Percentiles rank a stretch among this genome's conserved stretches.
Conservation (phyloP, 2,113 vertebrate genomes). For the Grammomys surdaster region DNA sequence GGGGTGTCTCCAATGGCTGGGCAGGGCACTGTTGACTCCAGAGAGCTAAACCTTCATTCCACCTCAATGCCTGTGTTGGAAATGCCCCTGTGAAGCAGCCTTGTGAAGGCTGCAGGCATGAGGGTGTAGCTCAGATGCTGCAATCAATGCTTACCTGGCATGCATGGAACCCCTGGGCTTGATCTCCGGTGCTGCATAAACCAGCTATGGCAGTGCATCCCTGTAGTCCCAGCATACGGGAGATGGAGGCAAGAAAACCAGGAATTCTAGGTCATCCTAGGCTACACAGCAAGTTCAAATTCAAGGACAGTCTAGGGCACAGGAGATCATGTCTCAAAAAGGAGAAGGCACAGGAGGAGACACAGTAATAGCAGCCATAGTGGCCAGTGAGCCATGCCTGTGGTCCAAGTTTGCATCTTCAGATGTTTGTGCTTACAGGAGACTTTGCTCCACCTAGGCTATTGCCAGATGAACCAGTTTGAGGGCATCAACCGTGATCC, state of each 20-base stretch:
- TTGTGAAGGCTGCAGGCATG: neutral
- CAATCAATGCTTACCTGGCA: neutral
- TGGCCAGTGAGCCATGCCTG: neutral
- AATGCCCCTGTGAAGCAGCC: conserved; percentile 2
- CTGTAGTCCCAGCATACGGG: neutral
- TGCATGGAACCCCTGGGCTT: neutral
- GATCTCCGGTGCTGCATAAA: neutral
- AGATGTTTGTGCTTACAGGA: neutral
- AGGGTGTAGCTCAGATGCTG: neutral
- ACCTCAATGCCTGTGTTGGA: neutral
- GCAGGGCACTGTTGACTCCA: conserved; percentile 1
- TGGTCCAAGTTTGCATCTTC: rapidly evolving
- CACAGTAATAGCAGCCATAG: neutral
- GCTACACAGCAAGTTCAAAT: neutral
- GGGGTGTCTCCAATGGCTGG: neutral
- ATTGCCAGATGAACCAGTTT: neutral
- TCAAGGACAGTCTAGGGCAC: neutral
- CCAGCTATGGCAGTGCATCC: neutral
- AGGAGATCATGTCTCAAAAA: neutral
- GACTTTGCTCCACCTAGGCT: rapidly evolving
- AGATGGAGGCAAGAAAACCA: neutral
- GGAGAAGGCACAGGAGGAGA: neutral
- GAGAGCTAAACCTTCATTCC: neutral
- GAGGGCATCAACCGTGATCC: too few relatives aligned
- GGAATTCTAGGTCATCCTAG: neutral